These are phyloP conservation scores for Timema cristinae DNA, from an alignment of 2,888 invertebrate genomes.

Conservation along the genomic window DNA sequence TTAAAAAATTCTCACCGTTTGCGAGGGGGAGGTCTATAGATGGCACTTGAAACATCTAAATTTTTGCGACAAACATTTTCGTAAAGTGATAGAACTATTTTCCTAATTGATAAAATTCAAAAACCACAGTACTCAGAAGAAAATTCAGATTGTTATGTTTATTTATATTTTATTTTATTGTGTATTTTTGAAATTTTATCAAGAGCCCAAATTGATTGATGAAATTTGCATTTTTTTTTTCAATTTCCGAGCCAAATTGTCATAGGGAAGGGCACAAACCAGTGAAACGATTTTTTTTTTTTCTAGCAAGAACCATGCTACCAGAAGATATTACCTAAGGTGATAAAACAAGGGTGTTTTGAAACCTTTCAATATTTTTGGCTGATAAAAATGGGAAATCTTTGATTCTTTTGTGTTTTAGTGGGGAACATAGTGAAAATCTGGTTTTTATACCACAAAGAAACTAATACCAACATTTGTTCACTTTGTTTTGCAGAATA, in stretches of 20 bases:
- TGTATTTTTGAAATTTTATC: too few species aligned
- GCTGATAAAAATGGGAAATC: not conserved
- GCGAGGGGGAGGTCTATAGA: too few species aligned
- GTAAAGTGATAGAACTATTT: too few species aligned
- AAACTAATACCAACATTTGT: not conserved
- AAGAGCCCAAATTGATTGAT: too few species aligned
- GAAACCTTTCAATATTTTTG: not conserved
- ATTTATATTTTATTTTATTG: too few species aligned
- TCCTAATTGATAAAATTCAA: too few species aligned
- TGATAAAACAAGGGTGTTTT: constrained; percentile 4
- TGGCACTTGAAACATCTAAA: too few species aligned
- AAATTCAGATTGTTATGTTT: too few species aligned
- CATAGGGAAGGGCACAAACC: not conserved
- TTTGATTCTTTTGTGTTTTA: not conserved
- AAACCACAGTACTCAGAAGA: too few species aligned
- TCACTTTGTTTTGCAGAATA: not conserved
- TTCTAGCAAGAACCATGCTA: not conserved
- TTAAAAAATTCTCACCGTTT: too few species aligned
- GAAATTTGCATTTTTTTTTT: not conserved
- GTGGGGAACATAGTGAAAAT: not conserved
- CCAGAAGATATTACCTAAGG: not conserved
- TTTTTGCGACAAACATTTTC: too few species aligned
- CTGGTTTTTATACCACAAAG: not conserved
- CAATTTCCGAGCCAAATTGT: not conserved
- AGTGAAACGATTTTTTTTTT: not conserved